These are phyloP conservation scores for Drosophila sechellia DNA, from an alignment of 1,140 invertebrate species.

Conservation along the genomic window DNA sequence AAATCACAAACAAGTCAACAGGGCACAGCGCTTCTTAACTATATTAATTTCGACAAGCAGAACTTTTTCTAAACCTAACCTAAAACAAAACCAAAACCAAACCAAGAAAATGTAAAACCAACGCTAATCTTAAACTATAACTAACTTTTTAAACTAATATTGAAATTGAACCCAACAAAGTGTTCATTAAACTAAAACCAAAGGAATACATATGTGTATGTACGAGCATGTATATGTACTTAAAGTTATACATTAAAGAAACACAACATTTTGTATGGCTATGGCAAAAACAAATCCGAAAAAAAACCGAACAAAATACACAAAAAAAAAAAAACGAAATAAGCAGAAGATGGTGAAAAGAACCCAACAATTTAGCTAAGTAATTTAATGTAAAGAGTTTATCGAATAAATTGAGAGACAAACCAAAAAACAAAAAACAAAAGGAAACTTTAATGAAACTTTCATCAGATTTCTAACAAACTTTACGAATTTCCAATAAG, in stretches of 20 bases:
- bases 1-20: constrained; percentile 77
- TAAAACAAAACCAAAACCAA: constrained; percentile 44
- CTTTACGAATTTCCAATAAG: constrained; percentile 69
- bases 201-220: constrained; percentile 48
- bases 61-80: constrained; percentile 67
- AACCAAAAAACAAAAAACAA: constrained; percentile 33
- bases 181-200: constrained; percentile 77
- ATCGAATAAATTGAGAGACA: constrained; percentile 65
- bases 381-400: constrained; percentile 77
- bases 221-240: constrained; percentile 46
- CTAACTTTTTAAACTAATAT: constrained; percentile 81
- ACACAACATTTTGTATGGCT: constrained; percentile 78
- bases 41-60: constrained; percentile 70
- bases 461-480: constrained; percentile 57
- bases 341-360: constrained; percentile 39
- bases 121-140: constrained; percentile 65
- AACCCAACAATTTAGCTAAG: constrained; percentile 71
- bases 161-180: constrained; percentile 82
- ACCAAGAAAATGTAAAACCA: constrained; percentile 56
- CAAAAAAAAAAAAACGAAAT: not conserved
- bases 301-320: constrained; percentile 8
- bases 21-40: constrained; percentile 81
- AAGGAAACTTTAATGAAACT: constrained; percentile 45
- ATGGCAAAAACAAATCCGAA: constrained; percentile 41
- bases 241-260: constrained; percentile 50